These are phyloP conservation scores for Sciurus vulgaris DNA, from an alignment of 2,797 vertebrate species.

Conservation along the genomic window DNA sequence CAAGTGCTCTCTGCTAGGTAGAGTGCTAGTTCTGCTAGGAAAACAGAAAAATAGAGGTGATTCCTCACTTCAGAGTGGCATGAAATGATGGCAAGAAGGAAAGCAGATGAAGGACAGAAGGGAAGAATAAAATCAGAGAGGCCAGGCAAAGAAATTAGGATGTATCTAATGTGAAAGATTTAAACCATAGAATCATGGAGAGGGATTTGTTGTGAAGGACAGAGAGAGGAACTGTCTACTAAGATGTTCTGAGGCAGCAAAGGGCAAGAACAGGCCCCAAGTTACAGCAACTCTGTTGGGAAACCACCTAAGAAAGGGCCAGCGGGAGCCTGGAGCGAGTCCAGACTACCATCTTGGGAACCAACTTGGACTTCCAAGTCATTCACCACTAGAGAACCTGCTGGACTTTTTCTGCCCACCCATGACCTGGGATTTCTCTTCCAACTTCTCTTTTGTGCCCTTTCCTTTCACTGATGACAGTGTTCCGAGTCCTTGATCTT, in stretches of 20 bases:
- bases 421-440: neutral
- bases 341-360: neutral
- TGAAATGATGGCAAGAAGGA: neutral
- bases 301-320: neutral
- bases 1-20: too few species aligned
- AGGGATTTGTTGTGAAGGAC: neutral
- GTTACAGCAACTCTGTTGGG: neutral
- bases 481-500: neutral
- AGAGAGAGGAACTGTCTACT: rapidly evolving
- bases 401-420: neutral
- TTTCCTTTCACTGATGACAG: neutral
- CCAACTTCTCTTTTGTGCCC: too few species aligned
- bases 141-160: neutral
- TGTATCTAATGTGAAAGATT: neutral
- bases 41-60: neutral
- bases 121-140: neutral
- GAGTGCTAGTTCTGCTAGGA: too few species aligned
- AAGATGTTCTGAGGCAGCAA: neutral
- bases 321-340: neutral
- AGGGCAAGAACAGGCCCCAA: rapidly evolving
- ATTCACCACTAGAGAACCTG: neutral
- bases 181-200: neutral
- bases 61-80: neutral
- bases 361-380: neutral
- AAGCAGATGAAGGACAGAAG: rapidly evolving